Conservation (phyloP, 1,140 invertebrate species). For the Drosophila pseudoobscura region DNA sequence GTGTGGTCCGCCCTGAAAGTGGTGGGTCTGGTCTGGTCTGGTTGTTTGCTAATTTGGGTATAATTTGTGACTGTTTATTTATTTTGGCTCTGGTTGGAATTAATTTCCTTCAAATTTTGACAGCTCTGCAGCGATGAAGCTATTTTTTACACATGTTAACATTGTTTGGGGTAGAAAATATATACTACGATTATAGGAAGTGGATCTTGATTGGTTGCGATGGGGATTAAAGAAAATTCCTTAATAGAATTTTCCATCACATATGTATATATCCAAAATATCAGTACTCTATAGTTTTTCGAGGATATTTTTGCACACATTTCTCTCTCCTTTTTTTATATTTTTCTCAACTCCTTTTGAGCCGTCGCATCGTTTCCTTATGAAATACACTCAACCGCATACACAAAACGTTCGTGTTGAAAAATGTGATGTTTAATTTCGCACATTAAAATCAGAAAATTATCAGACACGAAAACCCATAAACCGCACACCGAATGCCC, state of each 20-base stretch:
- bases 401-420: slow-evolving; percentile 76
- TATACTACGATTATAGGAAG: background rate
- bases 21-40: slow-evolving; percentile 24
- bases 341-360: background rate
- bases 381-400: slow-evolving; percentile 44
- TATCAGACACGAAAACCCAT: slow-evolving; percentile 82
- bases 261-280: too few relatives aligned
- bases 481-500: slow-evolving; percentile 77
- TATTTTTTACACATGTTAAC: slow-evolving; percentile 73
- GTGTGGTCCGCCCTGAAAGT: slow-evolving; percentile 28
- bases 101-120: slow-evolving; percentile 66
- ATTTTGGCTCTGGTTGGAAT: slow-evolving; percentile 65
- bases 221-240: background rate
- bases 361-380: slow-evolving; percentile 17
- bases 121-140: slow-evolving; percentile 51
- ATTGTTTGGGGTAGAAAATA: slow-evolving; percentile 24
- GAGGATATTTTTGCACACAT: background rate
- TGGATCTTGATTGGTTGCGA: background rate
- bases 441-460: slow-evolving; percentile 83
- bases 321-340: too few relatives aligned
- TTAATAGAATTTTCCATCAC: too few relatives aligned
- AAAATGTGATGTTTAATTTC: slow-evolving; percentile 83
- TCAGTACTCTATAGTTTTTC: too few relatives aligned
- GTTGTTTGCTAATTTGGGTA: slow-evolving; percentile 82
- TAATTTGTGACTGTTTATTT: slow-evolving; percentile 82